These are phyloP conservation scores for Sinocyclocheilus maitianheensis DNA, from an alignment of 2,113 vertebrate genomes.

Conservation along the genomic window DNA sequence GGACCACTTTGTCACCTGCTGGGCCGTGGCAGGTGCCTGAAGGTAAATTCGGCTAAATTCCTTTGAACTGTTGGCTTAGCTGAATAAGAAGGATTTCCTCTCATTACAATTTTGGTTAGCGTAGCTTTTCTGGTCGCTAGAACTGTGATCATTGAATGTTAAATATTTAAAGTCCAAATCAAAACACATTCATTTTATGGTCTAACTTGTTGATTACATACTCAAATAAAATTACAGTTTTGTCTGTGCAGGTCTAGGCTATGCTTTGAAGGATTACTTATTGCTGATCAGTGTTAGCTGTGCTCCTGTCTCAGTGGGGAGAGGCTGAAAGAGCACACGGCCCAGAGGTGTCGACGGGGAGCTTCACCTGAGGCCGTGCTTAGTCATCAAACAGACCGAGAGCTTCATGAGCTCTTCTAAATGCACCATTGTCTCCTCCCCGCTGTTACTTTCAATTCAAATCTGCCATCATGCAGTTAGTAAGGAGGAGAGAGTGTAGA, in stretches of 20 bases:
- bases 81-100: conserved; percentile 73
- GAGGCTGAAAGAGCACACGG: conserved; percentile 7
- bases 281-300: neutral
- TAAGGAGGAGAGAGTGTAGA: conserved; percentile 47
- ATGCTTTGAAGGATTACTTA: neutral
- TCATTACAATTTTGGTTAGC: conserved; percentile 68
- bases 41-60: conserved; percentile 61
- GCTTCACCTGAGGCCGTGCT: conserved; percentile 52
- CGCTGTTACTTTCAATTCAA: conserved; percentile 62
- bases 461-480: conserved; percentile 57
- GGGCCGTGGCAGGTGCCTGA: conserved; percentile 66
- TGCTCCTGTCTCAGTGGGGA: conserved; percentile 25
- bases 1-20: conserved; percentile 67
- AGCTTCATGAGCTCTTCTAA: conserved; percentile 54
- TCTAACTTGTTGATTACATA: neutral
- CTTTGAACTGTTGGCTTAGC: conserved; percentile 73
- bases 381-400: conserved; percentile 45
- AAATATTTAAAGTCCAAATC: neutral
- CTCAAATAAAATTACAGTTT: neutral
- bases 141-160: conserved; percentile 58
- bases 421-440: conserved; percentile 56
- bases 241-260: neutral
- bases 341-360: conserved; percentile 29
- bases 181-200: neutral
- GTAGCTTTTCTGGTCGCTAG: conserved; percentile 69